Base-by-base conservation (phyloP, 2,797 vertebrate species). In the Prunella strophiata region DNA sequence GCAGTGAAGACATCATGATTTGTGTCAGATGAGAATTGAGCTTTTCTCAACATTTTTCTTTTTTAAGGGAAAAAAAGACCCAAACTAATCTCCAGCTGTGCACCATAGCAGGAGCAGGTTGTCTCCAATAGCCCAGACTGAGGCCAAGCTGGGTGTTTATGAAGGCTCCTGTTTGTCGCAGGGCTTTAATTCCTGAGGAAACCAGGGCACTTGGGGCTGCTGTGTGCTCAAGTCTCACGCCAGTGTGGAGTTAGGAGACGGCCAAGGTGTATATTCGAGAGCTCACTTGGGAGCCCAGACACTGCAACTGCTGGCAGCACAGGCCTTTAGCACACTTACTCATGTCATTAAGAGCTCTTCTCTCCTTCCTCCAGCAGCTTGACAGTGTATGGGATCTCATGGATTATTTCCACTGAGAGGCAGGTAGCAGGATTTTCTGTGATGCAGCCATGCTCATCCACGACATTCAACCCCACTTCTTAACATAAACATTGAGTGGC, bases 161-260 rank as follows among this genome's bases (percentile, higher is more conserved):
- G 58, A 91, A 75, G 93, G 91, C 91, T 96, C 94, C 96, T 83
- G 82, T 65, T 66, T 95, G 95, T 93, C 78, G 11, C 88, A 85
- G 50, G 22, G 16, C 34, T 88, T 70, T 89, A 63, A 59, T 75
- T 94, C 88, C 78, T 71, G 55, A 91, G 94, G 89, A 95, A 96
- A 88, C 8, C 68, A 77, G 82, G 76, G 10, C 88, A 80, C 58
- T 68, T 54, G 79, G 76, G 82, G 55, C 65, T 26, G n/a, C 23
- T 74, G 72, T 42, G 32, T 67, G 30, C 36, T 91, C 23, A 18
- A 43, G n/a, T 19, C 57, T 85, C 47, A 59, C 0, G 82, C 82
- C 91, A 96, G 50, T 27, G 19, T 5, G 36, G 85, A 85, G 50
- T 34, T 47, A 29, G 25, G 45, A 89, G 82, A 54, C 47, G 2